Conservation (phyloP, 92 coral and sea anemone genomes). For the Siderastrea radians region DNA sequence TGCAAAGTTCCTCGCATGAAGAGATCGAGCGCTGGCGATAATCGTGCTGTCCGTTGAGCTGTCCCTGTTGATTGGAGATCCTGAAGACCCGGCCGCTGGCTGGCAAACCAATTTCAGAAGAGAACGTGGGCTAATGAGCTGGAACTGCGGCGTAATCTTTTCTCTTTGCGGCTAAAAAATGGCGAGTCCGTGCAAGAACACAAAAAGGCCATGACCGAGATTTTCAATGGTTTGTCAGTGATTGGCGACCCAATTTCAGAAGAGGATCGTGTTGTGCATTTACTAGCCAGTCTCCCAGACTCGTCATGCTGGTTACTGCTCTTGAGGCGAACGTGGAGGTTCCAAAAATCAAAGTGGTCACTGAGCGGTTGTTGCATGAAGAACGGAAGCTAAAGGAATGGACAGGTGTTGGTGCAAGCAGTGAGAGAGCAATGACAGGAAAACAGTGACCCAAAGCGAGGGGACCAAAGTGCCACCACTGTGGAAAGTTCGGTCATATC, state of each 20-base stretch:
- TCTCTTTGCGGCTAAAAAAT: no score
- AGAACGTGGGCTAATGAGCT: no score
- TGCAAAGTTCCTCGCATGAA: conserved; percentile 47
- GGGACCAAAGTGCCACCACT: conserved; percentile 64
- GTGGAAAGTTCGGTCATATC: conserved; percentile 58
- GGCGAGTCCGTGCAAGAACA: no score
- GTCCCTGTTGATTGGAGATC: no score
- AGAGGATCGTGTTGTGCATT: no score
- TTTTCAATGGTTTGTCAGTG: no score
- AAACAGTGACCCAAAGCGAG: conserved; percentile 27
- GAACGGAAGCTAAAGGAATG: conserved; percentile 72
- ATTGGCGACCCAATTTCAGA: no score
- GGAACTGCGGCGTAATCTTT: no score
- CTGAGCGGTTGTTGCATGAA: conserved; percentile 79
- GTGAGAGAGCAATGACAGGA: conserved; percentile 40
- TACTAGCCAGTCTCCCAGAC: no score
- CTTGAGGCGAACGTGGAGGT: conserved; percentile 75
- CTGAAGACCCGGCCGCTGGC: no score
- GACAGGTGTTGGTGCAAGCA: conserved; percentile 7
- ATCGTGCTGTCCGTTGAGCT: conserved; percentile 70
- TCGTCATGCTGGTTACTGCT: conserved; percentile 80
- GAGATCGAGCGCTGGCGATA: conserved; percentile 61
- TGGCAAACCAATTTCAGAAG: no score
- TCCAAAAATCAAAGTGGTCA: conserved; percentile 66
- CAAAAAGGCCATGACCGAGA: no score